A percentile compares a stretch with the other conserved stretches of the same genome.
phyloP scores from a whole-genome alignment of 2,888 invertebrate genomes.

The Eubasilissa splendida region DNA sequence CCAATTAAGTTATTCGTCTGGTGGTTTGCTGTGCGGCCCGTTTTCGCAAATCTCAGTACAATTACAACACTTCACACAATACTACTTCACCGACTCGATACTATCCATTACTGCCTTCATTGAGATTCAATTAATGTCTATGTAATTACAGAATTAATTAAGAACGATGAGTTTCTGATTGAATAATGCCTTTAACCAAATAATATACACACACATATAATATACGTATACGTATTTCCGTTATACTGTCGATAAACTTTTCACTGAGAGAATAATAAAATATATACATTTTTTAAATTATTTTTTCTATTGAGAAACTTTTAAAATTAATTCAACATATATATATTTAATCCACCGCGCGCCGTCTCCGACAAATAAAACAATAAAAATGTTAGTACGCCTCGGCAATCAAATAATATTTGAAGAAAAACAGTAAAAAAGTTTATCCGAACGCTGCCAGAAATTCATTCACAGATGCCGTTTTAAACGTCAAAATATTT shows the following conservation, averaged over 20 bases:
- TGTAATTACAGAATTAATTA: conserved; percentile 16
- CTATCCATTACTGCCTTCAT: conserved; percentile 2
- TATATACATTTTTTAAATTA: too few species aligned
- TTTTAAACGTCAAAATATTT: conserved; percentile 18
- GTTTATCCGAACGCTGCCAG: neutral
- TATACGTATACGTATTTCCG: too few species aligned
- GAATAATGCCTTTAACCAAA: too few species aligned
- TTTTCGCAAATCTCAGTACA: neutral
- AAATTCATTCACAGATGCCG: conserved; percentile 16
- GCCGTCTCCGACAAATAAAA: too few species aligned
- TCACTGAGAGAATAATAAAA: too few species aligned
- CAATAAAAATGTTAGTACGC: too few species aligned
- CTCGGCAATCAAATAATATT: too few species aligned
- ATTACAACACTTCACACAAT: conserved; percentile 26
- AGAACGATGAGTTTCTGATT: neutral
- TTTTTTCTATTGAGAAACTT: too few species aligned
- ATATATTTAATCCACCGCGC: too few species aligned
- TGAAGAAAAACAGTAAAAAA: neutral
- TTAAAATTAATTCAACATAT: too few species aligned
- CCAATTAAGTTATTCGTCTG: conserved; percentile 16
- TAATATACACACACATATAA: too few species aligned
- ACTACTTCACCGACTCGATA: conserved; percentile 12
- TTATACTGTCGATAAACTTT: too few species aligned
- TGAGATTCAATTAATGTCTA: neutral
- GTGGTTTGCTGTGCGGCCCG: neutral